Base-by-base conservation (phyloP, 2,888 invertebrate genomes). In the Oxystoma pomonae region DNA sequence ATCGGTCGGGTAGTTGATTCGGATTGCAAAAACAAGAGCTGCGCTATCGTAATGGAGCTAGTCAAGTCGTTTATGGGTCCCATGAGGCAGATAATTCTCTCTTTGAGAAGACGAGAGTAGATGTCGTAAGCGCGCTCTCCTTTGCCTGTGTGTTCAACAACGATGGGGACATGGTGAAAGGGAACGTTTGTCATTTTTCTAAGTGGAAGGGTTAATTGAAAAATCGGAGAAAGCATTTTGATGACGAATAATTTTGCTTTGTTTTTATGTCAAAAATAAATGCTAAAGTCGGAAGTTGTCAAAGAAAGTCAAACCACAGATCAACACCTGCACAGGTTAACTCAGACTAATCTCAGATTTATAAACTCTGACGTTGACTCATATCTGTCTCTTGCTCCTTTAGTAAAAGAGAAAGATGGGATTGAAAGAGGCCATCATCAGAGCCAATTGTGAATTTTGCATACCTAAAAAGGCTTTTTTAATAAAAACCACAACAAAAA, bases 71-170 rank as follows among this genome's bases (percentile, higher is more conserved):
- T 86, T 77, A 97, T 94, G 60, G 96, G 94, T 1, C 96, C 97
- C 96, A 98, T 98, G 0, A 98, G 82, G 78, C 98, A 98, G 70
- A 98, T 92, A 65, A 98, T 99, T 70, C 98, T 84, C 78, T 98
- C 98, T 76, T 96, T 95, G 0, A 99, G 84, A 9, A 99, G 84
- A 69, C 98, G 61, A 0, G 98, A 98, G 80, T 94, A 99, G 76
- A 98, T 98, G 76, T 99, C 98, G 81, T 96, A 98, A 0, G 96
- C 93, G 60, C 98, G 85, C 81, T 99, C 98, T 20, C 96, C 96
- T 78, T 95, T 83, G 2, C 97, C 96, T 9, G 96, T 96, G 82
- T 97, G 96, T 77, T 98, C 98, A 7, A 98, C 91, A 0, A 98
- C 98, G 73, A 97, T 92, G 0, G 97, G 97, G 71, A 97, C 87